Base-by-base conservation (phyloP, 2,113 vertebrate genomes). In the Copsychus sechellarum region DNA sequence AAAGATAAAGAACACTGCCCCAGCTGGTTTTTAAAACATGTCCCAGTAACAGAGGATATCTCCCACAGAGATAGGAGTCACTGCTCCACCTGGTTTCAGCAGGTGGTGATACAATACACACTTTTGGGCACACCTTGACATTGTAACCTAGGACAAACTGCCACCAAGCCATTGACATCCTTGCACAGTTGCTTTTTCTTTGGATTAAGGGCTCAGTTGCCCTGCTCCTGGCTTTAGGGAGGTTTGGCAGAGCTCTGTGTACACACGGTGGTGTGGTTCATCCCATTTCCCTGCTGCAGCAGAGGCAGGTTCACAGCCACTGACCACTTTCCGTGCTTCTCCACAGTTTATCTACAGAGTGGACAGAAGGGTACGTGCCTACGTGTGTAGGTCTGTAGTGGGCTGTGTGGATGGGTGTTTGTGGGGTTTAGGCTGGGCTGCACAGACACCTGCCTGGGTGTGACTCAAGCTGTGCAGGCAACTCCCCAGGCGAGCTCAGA, bases 181-280 rank as follows among this genome's bases (percentile, higher is more conserved):
- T 67, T 12, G 42, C 23, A 13, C 2, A 2, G 50, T 5, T n/a
- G 60, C 34, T 40, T 51, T 79, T 29, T 15, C 34, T 48, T 45
- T 15, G 51, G 26, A 11, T 12, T 12, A 21, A 74, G 47, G 12
- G 36, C 33, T 79, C 71, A 33, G 1, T 40, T 40, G 9, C 45
- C 25, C 8, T 25, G 4, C 51, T 74, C 11, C 53, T 24, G 65
- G 25, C 11, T 57, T 34, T 3, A 10, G 80, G 56, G 51, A 16
- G 22, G 33, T 1, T 28, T 5, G 5, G 36, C 0, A 0, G 67
- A 57, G 57, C 54, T 80, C 1, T 3, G 24, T 9, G 43, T n/a
- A 16, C 1, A 0, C 9, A 3, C 0, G 0, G 10, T 1, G 2
- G 12, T 20, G 25, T 8, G 13, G 31, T 53, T 34, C 13, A 12